phyloP scores from a whole-genome alignment of 1,140 invertebrate species.

The Drosophila funebris region DNA sequence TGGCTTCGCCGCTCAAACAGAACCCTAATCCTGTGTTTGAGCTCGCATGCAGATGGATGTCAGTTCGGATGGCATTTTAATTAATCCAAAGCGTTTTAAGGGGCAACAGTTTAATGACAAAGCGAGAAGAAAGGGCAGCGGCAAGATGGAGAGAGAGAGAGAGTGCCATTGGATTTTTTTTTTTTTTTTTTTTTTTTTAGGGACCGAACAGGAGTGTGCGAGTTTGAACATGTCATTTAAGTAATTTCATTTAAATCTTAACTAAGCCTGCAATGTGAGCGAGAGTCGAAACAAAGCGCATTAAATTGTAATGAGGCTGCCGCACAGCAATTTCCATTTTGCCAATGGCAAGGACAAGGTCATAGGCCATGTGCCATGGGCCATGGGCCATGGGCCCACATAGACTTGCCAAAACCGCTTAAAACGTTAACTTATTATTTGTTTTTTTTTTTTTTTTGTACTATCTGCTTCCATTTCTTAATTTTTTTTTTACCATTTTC shows the following conservation, averaged over 20 bases:
- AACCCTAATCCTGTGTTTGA: conserved; percentile 2
- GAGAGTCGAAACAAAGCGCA: conserved; percentile 64
- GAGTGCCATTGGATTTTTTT: not conserved
- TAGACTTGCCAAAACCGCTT: conserved; percentile 66
- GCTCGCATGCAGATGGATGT: conserved; percentile 16
- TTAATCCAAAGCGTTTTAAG: conserved; percentile 40
- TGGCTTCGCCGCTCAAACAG: not conserved
- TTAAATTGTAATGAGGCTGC: conserved; percentile 73
- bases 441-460: conserved; percentile 47
- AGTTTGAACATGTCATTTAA: conserved; percentile 48
- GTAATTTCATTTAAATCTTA: conserved; percentile 63
- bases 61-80: conserved; percentile 42
- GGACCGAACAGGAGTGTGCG: not conserved
- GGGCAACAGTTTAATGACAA: conserved; percentile 13
- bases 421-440: conserved; percentile 77
- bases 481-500: conserved; percentile 6
- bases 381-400: not conserved
- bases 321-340: conserved; percentile 56
- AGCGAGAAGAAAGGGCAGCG: not conserved
- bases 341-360: conserved; percentile 52
- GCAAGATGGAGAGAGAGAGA: not conserved
- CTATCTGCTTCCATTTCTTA: not conserved
- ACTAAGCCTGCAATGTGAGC: conserved; percentile 51
- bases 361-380: conserved; percentile 18
- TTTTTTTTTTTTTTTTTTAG: too few relatives aligned